Evolutionary conservation across 2,888 invertebrate genomes (phyloP).

Genomic region (Chironomus riparius): DNA sequence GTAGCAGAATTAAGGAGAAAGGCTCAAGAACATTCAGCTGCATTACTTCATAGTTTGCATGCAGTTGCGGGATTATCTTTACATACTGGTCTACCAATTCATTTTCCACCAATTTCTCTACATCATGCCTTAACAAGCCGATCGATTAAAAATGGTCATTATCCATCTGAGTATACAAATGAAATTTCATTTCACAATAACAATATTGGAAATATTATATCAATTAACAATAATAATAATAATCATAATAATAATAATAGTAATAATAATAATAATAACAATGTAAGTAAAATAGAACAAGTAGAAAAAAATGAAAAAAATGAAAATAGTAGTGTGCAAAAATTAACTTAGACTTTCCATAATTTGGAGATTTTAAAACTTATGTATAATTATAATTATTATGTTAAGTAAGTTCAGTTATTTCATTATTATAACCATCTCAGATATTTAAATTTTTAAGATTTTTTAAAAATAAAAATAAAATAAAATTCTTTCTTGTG

Average conservation of each 20-base stretch:
- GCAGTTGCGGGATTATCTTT: conserved; percentile 44
- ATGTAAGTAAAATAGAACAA: neutral
- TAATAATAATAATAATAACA: no score
- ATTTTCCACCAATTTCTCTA: conserved; percentile 43
- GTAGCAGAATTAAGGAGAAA: conserved; percentile 86
- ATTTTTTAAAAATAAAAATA: no score
- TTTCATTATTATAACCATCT: no score
- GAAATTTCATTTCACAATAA: conserved; percentile 10
- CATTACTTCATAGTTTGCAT: conserved; percentile 63
- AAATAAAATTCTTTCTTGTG: no score
- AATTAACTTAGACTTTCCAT: no score
- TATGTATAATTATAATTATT: no score
- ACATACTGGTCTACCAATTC: conserved; percentile 38
- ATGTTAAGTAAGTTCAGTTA: no score
- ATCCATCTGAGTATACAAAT: neutral
- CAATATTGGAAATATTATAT: neutral
- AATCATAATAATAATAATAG: neutral
- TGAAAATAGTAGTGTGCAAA: neutral
- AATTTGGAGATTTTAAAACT: no score
- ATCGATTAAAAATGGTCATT: conserved; percentile 3
- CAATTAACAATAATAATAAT: neutral
- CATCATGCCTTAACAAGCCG: conserved; percentile 34
- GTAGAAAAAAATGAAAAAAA: neutral
- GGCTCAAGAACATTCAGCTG: conserved; percentile 91
- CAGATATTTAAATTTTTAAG: no score